These are phyloP conservation scores for Hylaeus anthracinus DNA, from an alignment of 1,140 invertebrate genomes.

Conservation along the genomic window DNA sequence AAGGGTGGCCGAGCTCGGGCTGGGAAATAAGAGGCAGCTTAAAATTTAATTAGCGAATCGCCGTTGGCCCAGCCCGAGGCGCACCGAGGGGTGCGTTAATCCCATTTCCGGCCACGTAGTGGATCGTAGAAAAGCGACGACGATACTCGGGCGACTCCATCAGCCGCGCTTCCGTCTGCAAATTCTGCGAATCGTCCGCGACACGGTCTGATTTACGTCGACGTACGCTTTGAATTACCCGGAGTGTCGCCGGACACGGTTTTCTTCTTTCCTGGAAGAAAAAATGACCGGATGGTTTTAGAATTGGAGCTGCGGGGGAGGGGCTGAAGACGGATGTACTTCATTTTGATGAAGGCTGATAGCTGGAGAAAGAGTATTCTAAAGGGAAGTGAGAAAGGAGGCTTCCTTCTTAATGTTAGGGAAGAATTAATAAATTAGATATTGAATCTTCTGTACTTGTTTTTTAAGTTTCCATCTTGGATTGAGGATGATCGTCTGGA, in stretches of 20 bases:
- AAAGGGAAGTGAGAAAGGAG: no score
- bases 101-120: constrained; percentile 21
- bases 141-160: neutral
- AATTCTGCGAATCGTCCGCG: neutral
- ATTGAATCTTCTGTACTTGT: no score
- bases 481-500: no score
- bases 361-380: no score
- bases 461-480: no score
- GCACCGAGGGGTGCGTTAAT: constrained; percentile 15
- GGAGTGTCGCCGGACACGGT: neutral
- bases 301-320: neutral
- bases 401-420: no score
- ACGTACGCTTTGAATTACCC: neutral
- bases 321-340: neutral
- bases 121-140: neutral
- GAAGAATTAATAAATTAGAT: no score
- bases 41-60: constrained; percentile 46
- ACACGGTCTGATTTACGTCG: neutral
- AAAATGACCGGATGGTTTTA: neutral
- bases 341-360: neutral
- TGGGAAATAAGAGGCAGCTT: constrained; percentile 8
- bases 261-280: neutral
- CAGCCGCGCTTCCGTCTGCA: neutral
- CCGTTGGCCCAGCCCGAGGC: neutral
- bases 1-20: neutral